Percentiles rank a stretch among this genome's conserved stretches.
phyloP scores from a whole-genome alignment of 2,113 vertebrate species.

The Mixornis gularis region DNA sequence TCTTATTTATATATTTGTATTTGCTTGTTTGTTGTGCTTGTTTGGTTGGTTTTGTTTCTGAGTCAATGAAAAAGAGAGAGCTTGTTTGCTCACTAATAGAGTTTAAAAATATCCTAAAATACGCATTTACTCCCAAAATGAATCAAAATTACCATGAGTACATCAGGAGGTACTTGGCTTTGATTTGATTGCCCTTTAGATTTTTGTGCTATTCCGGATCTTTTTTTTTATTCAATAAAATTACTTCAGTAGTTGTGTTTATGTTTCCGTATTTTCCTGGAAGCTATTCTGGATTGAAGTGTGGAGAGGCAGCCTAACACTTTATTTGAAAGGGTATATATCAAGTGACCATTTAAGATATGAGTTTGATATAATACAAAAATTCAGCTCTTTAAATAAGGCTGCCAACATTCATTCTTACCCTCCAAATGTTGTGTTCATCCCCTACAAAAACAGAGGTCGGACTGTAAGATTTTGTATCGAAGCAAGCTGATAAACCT shows the following conservation, averaged over 20 bases:
- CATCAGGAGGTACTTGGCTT: not conserved
- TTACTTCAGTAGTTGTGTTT: not conserved
- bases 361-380: not conserved
- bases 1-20: not conserved
- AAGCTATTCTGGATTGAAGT: not conserved
- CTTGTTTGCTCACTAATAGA: not conserved
- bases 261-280: constrained; percentile 8
- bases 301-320: not conserved
- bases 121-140: not conserved
- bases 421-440: not conserved
- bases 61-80: not conserved
- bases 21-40: not conserved
- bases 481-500: not conserved
- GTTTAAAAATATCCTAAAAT: not conserved
- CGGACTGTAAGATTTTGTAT: not conserved
- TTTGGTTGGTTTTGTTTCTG: not conserved
- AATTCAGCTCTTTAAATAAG: not conserved
- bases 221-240: not conserved
- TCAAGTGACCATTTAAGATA: not conserved
- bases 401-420: not conserved
- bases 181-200: not conserved
- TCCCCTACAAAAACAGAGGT: not conserved
- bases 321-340: not conserved
- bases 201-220: not conserved
- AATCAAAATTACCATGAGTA: not conserved